Conservation (phyloP, 2,113 vertebrate genomes). For the Notiomystis cincta region DNA sequence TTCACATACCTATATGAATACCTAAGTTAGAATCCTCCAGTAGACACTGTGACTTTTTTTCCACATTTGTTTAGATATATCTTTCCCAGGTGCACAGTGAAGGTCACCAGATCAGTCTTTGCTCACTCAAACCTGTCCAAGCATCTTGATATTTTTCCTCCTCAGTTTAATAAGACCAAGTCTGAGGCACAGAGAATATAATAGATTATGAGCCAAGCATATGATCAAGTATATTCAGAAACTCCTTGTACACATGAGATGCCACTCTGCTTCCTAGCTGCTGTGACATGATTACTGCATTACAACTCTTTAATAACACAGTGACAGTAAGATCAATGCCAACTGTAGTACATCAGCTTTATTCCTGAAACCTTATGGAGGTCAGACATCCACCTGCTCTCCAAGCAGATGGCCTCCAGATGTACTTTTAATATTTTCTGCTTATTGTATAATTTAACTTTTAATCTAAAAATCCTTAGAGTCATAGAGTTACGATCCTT, state of each 20-base stretch:
- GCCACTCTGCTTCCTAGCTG: not conserved
- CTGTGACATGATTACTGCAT: not conserved
- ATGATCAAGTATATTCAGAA: not conserved
- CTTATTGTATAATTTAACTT: not conserved
- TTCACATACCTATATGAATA: not conserved
- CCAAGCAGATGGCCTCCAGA: not conserved
- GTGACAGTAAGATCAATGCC: not conserved
- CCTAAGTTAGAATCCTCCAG: not conserved
- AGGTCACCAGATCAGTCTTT: not conserved
- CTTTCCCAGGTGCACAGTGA: not conserved
- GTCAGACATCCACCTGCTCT: not conserved
- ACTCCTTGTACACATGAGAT: not conserved
- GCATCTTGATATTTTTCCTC: not conserved
- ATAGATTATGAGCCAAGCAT: not conserved
- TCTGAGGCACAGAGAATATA: not conserved
- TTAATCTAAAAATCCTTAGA: conserved; percentile 1
- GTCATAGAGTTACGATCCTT: not conserved
- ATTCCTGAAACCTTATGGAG: not conserved
- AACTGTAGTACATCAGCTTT: not conserved
- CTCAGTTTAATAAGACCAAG: not conserved
- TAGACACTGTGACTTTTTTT: not conserved
- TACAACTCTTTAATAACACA: not conserved
- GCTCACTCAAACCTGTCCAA: not conserved
- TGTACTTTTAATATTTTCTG: not conserved
- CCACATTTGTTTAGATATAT: not conserved